phyloP scores from a whole-genome alignment of 64 coral and sea anemone species.

The Porites australiensis region DNA sequence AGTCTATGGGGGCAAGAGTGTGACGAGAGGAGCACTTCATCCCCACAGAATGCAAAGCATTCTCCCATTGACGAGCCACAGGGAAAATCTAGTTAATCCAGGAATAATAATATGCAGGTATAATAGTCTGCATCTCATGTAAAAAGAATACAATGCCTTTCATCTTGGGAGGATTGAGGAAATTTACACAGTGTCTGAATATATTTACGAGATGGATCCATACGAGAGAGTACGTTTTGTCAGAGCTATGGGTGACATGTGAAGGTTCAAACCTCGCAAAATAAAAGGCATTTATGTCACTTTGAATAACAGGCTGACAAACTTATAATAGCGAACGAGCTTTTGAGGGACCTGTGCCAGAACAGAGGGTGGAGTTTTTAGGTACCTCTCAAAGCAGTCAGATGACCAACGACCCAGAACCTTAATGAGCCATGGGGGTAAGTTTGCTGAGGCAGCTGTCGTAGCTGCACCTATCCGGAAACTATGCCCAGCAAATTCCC shows the following conservation, averaged over 20 bases:
- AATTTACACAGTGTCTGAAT: background rate
- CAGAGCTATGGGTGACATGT: background rate
- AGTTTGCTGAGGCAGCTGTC: conserved; percentile 24
- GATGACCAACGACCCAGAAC: conserved; percentile 48
- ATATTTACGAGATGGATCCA: too few relatives aligned
- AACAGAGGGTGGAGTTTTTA: conserved; percentile 35
- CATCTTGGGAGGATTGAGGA: background rate
- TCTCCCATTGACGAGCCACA: background rate
- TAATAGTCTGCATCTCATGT: background rate
- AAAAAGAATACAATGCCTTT: background rate
- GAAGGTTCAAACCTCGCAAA: background rate
- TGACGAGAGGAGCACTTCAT: conserved; percentile 34
- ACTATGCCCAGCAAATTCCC: conserved; percentile 16
- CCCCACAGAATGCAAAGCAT: background rate
- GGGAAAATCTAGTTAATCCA: background rate
- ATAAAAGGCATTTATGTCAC: background rate
- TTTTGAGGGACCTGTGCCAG: background rate
- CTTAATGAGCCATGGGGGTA: conserved; percentile 54
- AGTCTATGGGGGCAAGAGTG: conserved; percentile 24
- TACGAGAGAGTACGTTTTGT: background rate
- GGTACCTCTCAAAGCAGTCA: conserved; percentile 57
- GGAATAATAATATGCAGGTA: background rate
- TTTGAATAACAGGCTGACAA: background rate
- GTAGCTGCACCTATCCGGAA: conserved; percentile 31
- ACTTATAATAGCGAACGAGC: background rate